Conservation (phyloP, 2,888 invertebrate genomes). For the Agrochola macilenta region DNA sequence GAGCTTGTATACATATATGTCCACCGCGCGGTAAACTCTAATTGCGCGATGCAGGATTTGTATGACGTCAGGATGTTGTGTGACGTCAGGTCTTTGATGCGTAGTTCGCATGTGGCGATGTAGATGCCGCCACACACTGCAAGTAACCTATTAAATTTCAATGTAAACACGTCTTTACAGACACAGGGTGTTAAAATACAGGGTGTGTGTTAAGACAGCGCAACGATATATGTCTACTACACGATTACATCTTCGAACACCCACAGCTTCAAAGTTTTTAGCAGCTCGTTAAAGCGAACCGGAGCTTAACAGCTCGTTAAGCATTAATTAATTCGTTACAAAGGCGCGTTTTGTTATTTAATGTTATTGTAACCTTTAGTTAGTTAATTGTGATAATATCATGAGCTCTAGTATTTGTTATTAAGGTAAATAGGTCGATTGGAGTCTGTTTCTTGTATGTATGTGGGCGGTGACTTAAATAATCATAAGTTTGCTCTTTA, state of each 20-base stretch:
- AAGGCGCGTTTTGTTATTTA: constrained; percentile 45
- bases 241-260: constrained; percentile 50
- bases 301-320: constrained; percentile 56
- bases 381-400: constrained; percentile 45
- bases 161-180: background rate
- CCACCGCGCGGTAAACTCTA: too few relatives aligned
- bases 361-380: constrained; percentile 53
- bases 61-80: too few relatives aligned
- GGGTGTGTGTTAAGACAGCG: constrained; percentile 26
- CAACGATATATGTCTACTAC: constrained; percentile 40
- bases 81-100: too few relatives aligned
- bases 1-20: too few relatives aligned
- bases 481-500: constrained; percentile 82
- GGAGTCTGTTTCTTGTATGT: background rate
- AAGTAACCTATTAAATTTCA: too few relatives aligned
- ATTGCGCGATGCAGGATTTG: too few relatives aligned
- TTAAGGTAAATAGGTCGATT: constrained; percentile 40
- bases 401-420: constrained; percentile 20
- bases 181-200: background rate
- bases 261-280: constrained; percentile 57
- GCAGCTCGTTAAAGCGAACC: constrained; percentile 53
- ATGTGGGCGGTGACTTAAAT: constrained; percentile 17
- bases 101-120: too few relatives aligned
- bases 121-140: too few relatives aligned
- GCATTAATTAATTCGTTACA: constrained; percentile 62